These are phyloP conservation scores for Phalera bucephala DNA, from an alignment of 2,888 invertebrate species.

Conservation along the genomic window DNA sequence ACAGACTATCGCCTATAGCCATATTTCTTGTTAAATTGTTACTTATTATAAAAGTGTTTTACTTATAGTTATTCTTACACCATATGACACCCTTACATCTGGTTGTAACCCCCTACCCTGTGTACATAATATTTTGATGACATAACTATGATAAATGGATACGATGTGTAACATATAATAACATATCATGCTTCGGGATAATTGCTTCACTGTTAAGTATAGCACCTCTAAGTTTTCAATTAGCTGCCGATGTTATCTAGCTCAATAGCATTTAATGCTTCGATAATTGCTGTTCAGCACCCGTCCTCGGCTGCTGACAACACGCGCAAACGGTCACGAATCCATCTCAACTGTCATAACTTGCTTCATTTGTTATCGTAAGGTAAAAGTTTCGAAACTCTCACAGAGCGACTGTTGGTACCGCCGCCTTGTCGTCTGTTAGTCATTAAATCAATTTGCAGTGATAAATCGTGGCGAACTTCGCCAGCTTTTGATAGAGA, in stretches of 20 bases:
- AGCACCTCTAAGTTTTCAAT: too few relatives aligned
- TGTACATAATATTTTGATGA: too few relatives aligned
- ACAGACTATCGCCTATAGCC: too few relatives aligned
- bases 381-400: slow-evolving; percentile 46
- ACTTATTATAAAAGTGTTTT: too few relatives aligned
- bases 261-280: slow-evolving; percentile 3
- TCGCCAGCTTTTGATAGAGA: slow-evolving; percentile 13
- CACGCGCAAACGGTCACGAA: slow-evolving; percentile 40
- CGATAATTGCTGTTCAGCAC: slow-evolving; percentile 12
- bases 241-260: neutral
- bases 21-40: too few relatives aligned
- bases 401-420: slow-evolving; percentile 27
- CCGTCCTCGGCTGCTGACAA: slow-evolving; percentile 23
- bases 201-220: too few relatives aligned
- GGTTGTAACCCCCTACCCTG: too few relatives aligned
- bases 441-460: slow-evolving; percentile 48
- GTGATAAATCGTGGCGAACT: slow-evolving; percentile 37
- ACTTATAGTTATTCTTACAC: too few relatives aligned
- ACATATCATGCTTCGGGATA: too few relatives aligned
- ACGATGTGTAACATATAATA: neutral
- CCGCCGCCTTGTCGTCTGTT: slow-evolving; percentile 33
- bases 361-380: slow-evolving; percentile 50
- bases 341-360: slow-evolving; percentile 46
- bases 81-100: too few relatives aligned
- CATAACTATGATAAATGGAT: neutral